A percentile compares a stretch with the other conserved stretches of the same genome.
phyloP scores from a whole-genome alignment of 2,797 vertebrate species.

The Pachyuromys duprasi region DNA sequence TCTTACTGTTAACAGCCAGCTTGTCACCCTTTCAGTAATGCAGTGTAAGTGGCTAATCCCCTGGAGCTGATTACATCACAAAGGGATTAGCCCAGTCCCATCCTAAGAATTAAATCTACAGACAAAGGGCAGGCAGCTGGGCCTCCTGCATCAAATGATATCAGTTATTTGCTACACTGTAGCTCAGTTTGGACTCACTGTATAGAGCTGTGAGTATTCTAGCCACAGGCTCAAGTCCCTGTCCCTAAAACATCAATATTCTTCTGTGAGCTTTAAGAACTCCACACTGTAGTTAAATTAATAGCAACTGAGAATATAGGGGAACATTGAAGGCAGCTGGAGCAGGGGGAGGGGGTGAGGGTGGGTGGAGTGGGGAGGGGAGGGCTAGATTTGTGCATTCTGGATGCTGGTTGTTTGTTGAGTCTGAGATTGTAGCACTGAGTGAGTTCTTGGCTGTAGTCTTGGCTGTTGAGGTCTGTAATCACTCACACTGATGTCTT shows the following conservation, averaged over 20 bases:
- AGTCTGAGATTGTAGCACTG: not conserved
- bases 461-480: not conserved
- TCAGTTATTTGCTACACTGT: constrained; percentile 25
- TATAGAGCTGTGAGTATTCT: not conserved
- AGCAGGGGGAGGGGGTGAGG: not conserved
- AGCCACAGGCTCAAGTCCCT: constrained; percentile 18
- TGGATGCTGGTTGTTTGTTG: not conserved
- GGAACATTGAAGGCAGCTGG: not conserved
- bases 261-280: constrained; percentile 3
- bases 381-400: not conserved
- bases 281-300: constrained; percentile 43
- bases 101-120: constrained; percentile 65
- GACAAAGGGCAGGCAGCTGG: constrained; percentile 73
- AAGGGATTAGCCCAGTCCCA: constrained; percentile 53
- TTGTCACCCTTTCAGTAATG: constrained; percentile 71
- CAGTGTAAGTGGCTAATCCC: constrained; percentile 65
- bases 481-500: not conserved
- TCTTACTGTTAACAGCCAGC: constrained; percentile 62
- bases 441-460: not conserved
- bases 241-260: constrained; percentile 44
- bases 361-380: not conserved
- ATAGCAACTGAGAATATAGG: not conserved
- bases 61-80: constrained; percentile 73
- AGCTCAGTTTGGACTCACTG: not conserved
- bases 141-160: not conserved